Evolutionary conservation across 92 coral and sea anemone species (phyloP).

Genomic region (Ricordea florida): DNA sequence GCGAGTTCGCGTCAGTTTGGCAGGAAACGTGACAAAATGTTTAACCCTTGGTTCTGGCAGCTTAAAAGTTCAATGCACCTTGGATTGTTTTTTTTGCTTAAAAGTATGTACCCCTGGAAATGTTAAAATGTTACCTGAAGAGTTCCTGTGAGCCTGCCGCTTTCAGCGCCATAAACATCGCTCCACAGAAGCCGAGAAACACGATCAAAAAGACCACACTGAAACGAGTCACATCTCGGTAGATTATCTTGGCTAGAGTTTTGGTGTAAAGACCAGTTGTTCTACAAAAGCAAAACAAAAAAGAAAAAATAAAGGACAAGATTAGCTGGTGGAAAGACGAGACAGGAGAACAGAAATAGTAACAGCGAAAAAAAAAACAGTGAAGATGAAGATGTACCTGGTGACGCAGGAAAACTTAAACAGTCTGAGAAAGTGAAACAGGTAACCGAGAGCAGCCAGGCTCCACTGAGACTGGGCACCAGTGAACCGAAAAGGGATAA

Average conservation of each 20-base stretch:
- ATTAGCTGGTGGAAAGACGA: background rate
- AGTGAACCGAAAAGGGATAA: conserved; percentile 78
- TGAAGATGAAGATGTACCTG: conserved; percentile 50
- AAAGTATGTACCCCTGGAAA: background rate
- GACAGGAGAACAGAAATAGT: background rate
- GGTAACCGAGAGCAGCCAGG: conserved; percentile 77
- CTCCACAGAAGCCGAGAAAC: conserved; percentile 81
- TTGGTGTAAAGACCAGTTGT: conserved; percentile 90
- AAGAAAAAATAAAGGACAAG: background rate
- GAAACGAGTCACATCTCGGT: conserved; percentile 82
- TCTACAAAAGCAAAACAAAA: conserved; percentile 55
- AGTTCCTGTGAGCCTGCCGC: conserved; percentile 76
- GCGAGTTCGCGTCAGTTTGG: too few species aligned
- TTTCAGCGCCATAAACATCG: conserved; percentile 78
- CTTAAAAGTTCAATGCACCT: background rate
- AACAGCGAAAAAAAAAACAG: background rate
- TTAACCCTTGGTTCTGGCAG: background rate
- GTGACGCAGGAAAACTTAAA: conserved; percentile 91
- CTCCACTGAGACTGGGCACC: conserved; percentile 76
- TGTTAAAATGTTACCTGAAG: conserved; percentile 42
- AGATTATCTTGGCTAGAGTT: conserved; percentile 87
- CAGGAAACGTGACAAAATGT: background rate
- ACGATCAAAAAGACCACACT: conserved; percentile 72
- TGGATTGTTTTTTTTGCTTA: background rate
- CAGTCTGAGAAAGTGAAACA: conserved; percentile 83